Percentiles rank a stretch among this genome's conserved stretches.
phyloP scores from a whole-genome alignment of 2,113 vertebrate species.

The Perca schrenkii region DNA sequence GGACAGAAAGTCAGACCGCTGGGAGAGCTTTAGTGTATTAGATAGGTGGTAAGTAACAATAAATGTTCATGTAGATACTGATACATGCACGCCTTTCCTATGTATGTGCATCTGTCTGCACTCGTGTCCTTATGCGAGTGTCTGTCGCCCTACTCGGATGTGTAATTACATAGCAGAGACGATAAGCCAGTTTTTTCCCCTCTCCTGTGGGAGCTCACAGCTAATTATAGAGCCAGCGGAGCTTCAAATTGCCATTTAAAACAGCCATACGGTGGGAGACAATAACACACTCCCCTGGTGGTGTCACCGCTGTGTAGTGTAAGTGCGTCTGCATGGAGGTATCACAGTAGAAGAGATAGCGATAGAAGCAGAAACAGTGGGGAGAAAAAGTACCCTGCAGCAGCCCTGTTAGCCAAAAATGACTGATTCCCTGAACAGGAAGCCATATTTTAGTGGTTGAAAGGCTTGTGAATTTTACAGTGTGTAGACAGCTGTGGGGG shows the following conservation, averaged over 20 bases:
- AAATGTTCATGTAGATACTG: constrained; percentile 25
- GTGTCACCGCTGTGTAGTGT: constrained; percentile 63
- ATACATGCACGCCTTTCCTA: constrained; percentile 25
- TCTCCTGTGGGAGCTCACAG: constrained; percentile 82
- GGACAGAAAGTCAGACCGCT: neutral
- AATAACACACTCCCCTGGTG: constrained; percentile 81
- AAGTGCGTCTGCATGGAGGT: constrained; percentile 60
- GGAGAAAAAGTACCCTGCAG: constrained; percentile 4
- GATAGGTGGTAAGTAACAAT: constrained; percentile 42
- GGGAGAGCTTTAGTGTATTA: constrained; percentile 7
- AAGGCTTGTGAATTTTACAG: constrained; percentile 34
- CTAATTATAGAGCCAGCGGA: constrained; percentile 86
- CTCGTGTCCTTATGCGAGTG: constrained; percentile 58
- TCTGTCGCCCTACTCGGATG: constrained; percentile 74
- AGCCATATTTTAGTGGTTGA: constrained; percentile 30
- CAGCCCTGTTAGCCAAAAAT: constrained; percentile 46
- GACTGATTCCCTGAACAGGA: constrained; percentile 43
- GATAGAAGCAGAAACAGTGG: neutral
- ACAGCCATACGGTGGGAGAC: constrained; percentile 84
- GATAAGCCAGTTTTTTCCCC: constrained; percentile 75
- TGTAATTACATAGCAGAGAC: constrained; percentile 85
- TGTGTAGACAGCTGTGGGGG: constrained; percentile 17
- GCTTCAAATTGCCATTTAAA: constrained; percentile 88
- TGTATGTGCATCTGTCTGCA: constrained; percentile 63
- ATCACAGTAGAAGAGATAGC: constrained; percentile 42